Percentiles rank a stretch among this genome's conserved stretches.
These are phyloP conservation scores for Scleropages formosus DNA, from an alignment of 2,797 vertebrate genomes.

Conservation along the genomic window DNA sequence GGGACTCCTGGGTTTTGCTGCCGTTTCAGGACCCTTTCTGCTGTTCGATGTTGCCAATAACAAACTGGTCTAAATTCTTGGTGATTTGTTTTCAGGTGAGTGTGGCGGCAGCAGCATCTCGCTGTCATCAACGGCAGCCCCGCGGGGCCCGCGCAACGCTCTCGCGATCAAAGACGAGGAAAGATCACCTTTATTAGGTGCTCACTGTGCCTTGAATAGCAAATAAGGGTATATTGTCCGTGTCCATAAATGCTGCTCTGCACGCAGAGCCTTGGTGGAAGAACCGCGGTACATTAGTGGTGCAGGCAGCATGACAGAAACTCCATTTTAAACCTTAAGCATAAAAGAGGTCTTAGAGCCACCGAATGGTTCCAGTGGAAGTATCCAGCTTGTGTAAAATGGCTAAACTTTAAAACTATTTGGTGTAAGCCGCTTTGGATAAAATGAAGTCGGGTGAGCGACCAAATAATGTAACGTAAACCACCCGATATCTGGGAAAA, in stretches of 20 bases:
- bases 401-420: no score
- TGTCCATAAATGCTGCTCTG: background rate
- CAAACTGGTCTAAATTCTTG: background rate
- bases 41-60: background rate
- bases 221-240: background rate
- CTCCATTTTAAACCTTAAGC: no score
- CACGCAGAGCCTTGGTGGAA: background rate
- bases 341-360: no score
- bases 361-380: no score
- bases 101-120: background rate
- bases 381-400: no score
- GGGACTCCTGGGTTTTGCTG: background rate
- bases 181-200: background rate
- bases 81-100: background rate
- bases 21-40: no score
- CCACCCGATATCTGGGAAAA: no score
- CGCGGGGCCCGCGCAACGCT: background rate
- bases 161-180: background rate
- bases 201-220: background rate
- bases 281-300: background rate
- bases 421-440: no score
- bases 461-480: no score
- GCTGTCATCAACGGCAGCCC: background rate
- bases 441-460: no score
- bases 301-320: no score